Percentiles rank a stretch among this genome's conserved stretches.
These are phyloP conservation scores for Minunthozetes semirufus DNA, from an alignment of 2,888 invertebrate species.

Conservation along the genomic window DNA sequence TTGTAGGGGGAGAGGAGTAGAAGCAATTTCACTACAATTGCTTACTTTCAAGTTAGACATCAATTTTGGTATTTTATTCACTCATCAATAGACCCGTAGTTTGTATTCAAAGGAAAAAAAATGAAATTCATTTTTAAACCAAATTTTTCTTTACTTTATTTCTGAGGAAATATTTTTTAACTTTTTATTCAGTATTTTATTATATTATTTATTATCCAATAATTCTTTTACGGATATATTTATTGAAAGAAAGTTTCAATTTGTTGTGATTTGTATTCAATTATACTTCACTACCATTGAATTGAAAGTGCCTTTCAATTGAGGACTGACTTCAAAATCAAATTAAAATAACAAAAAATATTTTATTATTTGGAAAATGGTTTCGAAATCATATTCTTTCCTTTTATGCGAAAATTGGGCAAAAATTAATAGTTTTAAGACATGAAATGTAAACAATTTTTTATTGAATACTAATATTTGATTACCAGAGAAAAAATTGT, in stretches of 20 bases:
- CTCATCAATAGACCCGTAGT: neutral
- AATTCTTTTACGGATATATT: neutral
- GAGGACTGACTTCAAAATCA: neutral
- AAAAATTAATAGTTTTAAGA: no score
- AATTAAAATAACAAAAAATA: no score
- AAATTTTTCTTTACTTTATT: neutral
- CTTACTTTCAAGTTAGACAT: no score
- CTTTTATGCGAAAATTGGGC: no score
- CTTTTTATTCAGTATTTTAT: neutral
- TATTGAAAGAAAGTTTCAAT: neutral
- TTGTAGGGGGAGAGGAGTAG: no score
- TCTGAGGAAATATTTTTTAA: neutral
- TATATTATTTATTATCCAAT: neutral
- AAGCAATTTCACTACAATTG: no score
- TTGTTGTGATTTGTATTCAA: neutral
- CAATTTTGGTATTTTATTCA: neutral
- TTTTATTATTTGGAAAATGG: no score
- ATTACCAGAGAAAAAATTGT: no score
- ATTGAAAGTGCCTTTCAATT: neutral
- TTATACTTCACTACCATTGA: neutral
- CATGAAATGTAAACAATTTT: no score
- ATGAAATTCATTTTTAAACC: neutral
- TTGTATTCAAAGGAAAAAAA: neutral
- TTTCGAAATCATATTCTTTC: no score
- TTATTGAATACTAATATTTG: no score